These are phyloP conservation scores for Mugil cephalus DNA, from an alignment of 2,113 vertebrate genomes.

Conservation along the genomic window DNA sequence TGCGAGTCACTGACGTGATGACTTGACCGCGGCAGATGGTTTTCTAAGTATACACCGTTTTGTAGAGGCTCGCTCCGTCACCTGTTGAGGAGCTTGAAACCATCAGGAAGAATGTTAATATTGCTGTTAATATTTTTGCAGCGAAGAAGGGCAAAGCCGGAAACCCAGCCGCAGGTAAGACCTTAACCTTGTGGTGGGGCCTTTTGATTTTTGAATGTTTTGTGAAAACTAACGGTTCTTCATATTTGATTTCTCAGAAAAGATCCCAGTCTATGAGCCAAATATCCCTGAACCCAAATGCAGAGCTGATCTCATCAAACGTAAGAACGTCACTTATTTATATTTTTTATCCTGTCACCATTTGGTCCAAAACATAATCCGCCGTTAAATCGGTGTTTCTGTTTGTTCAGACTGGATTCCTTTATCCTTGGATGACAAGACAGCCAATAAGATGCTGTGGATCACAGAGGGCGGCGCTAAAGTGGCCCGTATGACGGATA, in stretches of 20 bases:
- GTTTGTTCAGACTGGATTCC: conserved; percentile 71
- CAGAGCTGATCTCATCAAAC: conserved; percentile 77
- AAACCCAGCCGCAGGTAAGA: conserved; percentile 53
- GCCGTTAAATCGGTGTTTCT: neutral
- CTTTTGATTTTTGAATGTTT: neutral
- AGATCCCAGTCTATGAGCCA: conserved; percentile 66
- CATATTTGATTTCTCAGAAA: conserved; percentile 51
- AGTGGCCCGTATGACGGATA: conserved; percentile 73
- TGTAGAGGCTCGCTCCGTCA: conserved; percentile 38
- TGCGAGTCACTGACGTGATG: conserved; percentile 34
- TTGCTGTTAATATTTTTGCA: conserved; percentile 4
- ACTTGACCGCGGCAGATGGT: conserved; percentile 67
- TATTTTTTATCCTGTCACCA: neutral
- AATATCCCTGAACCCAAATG: conserved; percentile 75
- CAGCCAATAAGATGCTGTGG: conserved; percentile 80
- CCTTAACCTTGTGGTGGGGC: neutral
- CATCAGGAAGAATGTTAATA: neutral
- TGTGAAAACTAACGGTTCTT: neutral
- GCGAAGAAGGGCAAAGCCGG: conserved; percentile 55
- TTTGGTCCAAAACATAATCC: neutral
- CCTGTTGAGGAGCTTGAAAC: conserved; percentile 11
- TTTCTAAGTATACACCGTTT: conserved; percentile 62
- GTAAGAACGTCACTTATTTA: conserved; percentile 47
- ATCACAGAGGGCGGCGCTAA: conserved; percentile 70
- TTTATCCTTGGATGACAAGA: conserved; percentile 75